These are phyloP conservation scores for Odobenus rosmarus DNA, from an alignment of 2,113 vertebrate species.

Conservation along the genomic window DNA sequence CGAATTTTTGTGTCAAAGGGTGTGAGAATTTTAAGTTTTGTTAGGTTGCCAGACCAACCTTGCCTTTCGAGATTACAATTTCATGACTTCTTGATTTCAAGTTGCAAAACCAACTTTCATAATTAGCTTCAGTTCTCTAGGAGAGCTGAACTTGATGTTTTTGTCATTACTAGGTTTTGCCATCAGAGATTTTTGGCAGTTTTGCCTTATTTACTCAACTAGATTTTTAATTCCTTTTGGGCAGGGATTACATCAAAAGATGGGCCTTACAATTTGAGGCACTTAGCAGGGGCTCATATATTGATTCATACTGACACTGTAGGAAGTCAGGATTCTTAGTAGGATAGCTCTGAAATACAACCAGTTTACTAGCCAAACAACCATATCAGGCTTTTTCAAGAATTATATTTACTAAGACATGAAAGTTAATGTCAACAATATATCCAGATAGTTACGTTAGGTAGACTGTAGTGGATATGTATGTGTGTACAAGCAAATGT, in stretches of 20 bases:
- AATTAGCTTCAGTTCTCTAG: background rate
- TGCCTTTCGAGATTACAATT: background rate
- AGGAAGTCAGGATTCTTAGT: background rate
- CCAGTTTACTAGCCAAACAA: background rate
- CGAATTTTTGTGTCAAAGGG: background rate
- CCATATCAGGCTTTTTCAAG: background rate
- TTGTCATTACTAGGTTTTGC: background rate
- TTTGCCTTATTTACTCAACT: background rate
- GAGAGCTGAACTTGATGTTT: background rate
- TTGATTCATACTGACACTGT: background rate
- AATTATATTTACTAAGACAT: background rate
- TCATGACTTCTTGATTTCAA: background rate
- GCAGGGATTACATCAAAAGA: background rate
- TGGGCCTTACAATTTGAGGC: background rate
- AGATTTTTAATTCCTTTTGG: background rate
- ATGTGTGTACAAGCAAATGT: no score
- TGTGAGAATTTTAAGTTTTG: background rate
- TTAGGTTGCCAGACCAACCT: background rate
- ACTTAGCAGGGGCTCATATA: background rate
- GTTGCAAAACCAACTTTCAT: background rate
- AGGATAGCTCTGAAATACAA: background rate
- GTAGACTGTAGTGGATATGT: background rate
- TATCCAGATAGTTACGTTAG: background rate
- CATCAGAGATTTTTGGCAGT: background rate
- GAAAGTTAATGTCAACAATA: background rate